Base-by-base conservation (phyloP, 2,113 vertebrate genomes). In the Grammomys surdaster region DNA sequence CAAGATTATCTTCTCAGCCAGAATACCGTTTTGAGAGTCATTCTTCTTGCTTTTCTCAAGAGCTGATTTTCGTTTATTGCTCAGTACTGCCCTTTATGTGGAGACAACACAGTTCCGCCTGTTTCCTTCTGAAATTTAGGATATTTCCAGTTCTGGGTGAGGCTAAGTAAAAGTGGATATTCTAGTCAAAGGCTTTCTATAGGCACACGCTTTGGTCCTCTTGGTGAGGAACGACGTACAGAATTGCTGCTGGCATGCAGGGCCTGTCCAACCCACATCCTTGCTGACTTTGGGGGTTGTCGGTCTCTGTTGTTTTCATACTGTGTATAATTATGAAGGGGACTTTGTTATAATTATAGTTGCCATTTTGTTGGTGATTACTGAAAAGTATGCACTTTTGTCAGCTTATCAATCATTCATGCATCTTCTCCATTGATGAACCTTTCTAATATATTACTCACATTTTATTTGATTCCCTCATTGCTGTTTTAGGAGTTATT, bases 21-120 rank as follows among this genome's bases (percentile, higher is more conserved):
- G 33, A 33, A 54, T 20, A 43, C 5, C 60, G 1, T 80, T 87
- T 86, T 88, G 43, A 90, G 56, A 88, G 13, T 84, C 11, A 78
- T 69, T 31, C 22, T 36, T 77, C n/a, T 63, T 95, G 24, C 2
- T 48, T 80, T 5, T 69, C n/a, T 88, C 40, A 80, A 65, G 36
- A 94, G 90, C 31, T 60, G 20, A 40, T 63, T 93, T 28, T 36
- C 90, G 65, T 96, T 89, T 73, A 91, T 87, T 88, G 26, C n/a
- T 4, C 11, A 87, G 69, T 43, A 60, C 7, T 95, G 84, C 78
- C 28, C 46, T 67, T 24, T 70, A n/a, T 28, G 60, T 40, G 7
- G 85, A 51, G 76, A 43, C 26, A 73, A 51, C 36, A 40, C 4
- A 82, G 28, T 87, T 81, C 69, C 54, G 67, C 82, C 6, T 0